A percentile compares a stretch with the other conserved stretches of the same genome.
phyloP scores from a whole-genome alignment of 2,113 vertebrate genomes.

The Python bivittatus region DNA sequence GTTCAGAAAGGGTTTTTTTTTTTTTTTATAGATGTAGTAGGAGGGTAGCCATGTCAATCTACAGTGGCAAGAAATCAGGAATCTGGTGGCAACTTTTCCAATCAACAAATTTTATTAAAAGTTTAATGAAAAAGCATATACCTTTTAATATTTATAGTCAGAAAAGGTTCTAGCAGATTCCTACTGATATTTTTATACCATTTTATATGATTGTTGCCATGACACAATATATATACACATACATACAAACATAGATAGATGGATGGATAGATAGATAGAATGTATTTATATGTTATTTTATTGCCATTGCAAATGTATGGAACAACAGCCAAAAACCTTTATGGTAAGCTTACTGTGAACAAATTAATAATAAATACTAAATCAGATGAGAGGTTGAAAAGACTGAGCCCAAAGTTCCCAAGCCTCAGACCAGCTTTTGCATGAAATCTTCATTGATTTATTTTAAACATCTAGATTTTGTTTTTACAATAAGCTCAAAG shows the following conservation, averaged over 20 bases:
- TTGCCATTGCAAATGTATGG: not conserved
- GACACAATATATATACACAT: not conserved
- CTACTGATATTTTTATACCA: not conserved
- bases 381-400: not conserved
- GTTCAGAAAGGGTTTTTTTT: not conserved
- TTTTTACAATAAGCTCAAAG: not conserved
- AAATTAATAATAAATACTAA: not conserved
- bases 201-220: too few relatives aligned
- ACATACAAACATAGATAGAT: too few relatives aligned
- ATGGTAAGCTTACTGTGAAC: not conserved
- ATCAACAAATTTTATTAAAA: not conserved
- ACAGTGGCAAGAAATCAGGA: too few relatives aligned
- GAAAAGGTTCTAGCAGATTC: not conserved
- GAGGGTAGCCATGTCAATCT: not conserved
- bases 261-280: too few relatives aligned
- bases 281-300: not conserved
- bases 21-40: not conserved
- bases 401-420: not conserved
- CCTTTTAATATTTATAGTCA: not conserved
- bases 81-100: not conserved
- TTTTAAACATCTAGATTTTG: not conserved
- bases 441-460: not conserved
- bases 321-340: constrained; percentile 9
- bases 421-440: not conserved
- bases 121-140: not conserved